phyloP scores from a whole-genome alignment of 2,113 vertebrate species.

The Pteruthius melanotis region DNA sequence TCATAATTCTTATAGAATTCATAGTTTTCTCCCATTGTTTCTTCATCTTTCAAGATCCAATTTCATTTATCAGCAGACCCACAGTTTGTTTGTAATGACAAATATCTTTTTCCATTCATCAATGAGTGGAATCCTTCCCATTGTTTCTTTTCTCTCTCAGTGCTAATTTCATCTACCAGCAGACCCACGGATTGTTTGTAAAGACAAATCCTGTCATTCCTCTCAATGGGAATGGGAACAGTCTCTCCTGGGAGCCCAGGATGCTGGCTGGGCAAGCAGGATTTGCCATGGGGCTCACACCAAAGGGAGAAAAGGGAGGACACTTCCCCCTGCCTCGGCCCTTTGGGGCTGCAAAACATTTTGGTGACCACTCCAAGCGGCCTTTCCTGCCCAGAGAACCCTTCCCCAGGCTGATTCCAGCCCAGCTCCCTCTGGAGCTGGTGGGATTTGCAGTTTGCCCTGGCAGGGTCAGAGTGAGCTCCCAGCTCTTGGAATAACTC shows the following conservation, averaged over 20 bases:
- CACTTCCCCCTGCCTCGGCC: rapidly evolving
- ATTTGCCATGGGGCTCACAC: rapidly evolving
- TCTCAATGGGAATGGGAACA: background rate
- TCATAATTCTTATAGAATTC: too few relatives aligned
- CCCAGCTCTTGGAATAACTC: background rate
- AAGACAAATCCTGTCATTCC: too few relatives aligned
- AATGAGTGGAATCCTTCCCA: too few relatives aligned
- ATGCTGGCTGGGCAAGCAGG: background rate
- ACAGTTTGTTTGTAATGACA: too few relatives aligned
- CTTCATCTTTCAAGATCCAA: too few relatives aligned
- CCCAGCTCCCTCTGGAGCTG: background rate
- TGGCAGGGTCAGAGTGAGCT: background rate
- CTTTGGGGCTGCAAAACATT: background rate
- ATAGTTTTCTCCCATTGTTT: too few relatives aligned
- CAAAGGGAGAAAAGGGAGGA: background rate
- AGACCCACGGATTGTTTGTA: too few relatives aligned
- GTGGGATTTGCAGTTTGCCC: background rate
- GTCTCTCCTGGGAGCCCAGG: background rate
- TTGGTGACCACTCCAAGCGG: background rate
- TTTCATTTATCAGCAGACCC: too few relatives aligned
- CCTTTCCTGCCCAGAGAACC: background rate
- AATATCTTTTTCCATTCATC: too few relatives aligned
- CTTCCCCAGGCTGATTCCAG: background rate
- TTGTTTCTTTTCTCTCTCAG: too few relatives aligned
- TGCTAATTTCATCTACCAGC: too few relatives aligned